Base-by-base conservation (phyloP, 2,888 invertebrate genomes). In the Heliconius aoede region DNA sequence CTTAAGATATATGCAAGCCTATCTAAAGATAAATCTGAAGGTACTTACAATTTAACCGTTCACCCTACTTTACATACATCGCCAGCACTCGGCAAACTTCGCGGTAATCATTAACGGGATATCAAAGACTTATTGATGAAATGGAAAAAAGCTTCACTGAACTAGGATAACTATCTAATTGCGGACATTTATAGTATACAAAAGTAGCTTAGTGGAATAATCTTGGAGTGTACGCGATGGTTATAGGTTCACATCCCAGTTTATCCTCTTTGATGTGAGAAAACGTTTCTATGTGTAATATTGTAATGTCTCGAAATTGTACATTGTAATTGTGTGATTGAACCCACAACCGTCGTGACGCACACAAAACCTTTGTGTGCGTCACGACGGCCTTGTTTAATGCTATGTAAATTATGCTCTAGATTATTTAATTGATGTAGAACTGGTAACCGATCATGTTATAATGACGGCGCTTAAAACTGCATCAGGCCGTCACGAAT, bases 401-500 rank as follows among this genome's bases (percentile, higher is more conserved):
- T 1, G 8, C n/a, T 55, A 55, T 55, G n/a, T n/a, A 55, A 55
- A 55, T 55, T 55, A n/a, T 55, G n/a, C 8, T 21, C 32, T 51
- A 11, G 8, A 68, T 68, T 46, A 68, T 28, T 46, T 3, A 46
- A 18, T 21, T 0, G 18, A 46, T 26, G 9, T 7, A 51, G n/a
- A 69, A 81, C 86, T 84, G 88, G 76, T 55, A 77, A 75, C 78
- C 77, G 73, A 79, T 77, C 76, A 90, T 86, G 86, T 85, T 82
- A 86, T 51, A 51, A 51, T 78, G 58, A 58, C 80, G 78, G 76
- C 79, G 81, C 86, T 87, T 86, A 88, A 87, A 85, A 85, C 87
- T 84, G 83, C 86, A 87, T 84, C 80, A 80, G 68, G 73, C 69
- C 71, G 72, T 62, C 58, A 71, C 61, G 67, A 76, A 68, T 68